Evolutionary conservation across 1,140 invertebrate genomes (phyloP).

Genomic region (Papilio xuthus): DNA sequence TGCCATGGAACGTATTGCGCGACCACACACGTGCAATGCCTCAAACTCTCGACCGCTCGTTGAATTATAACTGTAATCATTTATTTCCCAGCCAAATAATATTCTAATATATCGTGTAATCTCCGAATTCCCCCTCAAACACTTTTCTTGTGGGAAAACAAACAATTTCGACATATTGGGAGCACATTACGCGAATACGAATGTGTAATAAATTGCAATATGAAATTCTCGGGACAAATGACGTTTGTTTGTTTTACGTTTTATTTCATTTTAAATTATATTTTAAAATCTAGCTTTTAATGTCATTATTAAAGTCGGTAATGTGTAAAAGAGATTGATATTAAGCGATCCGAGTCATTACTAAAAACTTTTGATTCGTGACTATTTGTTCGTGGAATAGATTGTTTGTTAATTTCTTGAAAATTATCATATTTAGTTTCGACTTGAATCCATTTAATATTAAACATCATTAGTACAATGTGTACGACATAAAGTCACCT

Average conservation of each 20-base stretch:
- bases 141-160: slow-evolving; percentile 44
- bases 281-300: background rate
- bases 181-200: slow-evolving; percentile 41
- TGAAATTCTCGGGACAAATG: slow-evolving; percentile 6
- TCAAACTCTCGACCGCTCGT: slow-evolving; percentile 42
- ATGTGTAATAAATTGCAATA: background rate
- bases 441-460: background rate
- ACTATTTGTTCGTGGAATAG: background rate
- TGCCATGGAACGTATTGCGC: slow-evolving; percentile 54
- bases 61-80: slow-evolving; percentile 61
- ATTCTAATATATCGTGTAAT: slow-evolving; percentile 53
- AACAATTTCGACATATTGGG: slow-evolving; percentile 43
- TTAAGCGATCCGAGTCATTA: background rate
- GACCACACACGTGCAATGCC: slow-evolving; percentile 57
- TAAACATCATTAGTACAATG: background rate
- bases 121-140: slow-evolving; percentile 42
- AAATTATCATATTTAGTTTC: background rate
- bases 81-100: slow-evolving; percentile 54
- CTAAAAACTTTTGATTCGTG: background rate
- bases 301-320: background rate
- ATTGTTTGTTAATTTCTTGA: background rate
- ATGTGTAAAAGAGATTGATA: background rate
- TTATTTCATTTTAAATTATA: background rate
- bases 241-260: slow-evolving; percentile 10
- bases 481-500: background rate